A percentile compares a stretch with the other conserved stretches of the same genome.
phyloP scores from a whole-genome alignment of 2,113 vertebrate species.

The Platysteira castanea region DNA sequence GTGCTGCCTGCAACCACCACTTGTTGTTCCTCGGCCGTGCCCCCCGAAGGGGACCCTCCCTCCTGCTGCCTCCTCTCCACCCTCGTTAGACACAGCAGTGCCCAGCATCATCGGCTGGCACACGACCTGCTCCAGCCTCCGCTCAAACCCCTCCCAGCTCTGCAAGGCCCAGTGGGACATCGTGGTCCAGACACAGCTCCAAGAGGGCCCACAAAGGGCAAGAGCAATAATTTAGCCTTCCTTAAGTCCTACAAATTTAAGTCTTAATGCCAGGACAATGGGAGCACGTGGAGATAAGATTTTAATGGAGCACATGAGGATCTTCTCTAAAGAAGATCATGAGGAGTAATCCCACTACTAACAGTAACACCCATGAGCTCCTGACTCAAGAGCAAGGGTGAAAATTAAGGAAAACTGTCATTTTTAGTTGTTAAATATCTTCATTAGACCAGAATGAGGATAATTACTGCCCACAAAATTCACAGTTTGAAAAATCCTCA shows the following conservation, averaged over 20 bases:
- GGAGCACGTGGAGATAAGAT: neutral
- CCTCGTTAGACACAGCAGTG: neutral
- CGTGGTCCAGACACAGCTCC: neutral
- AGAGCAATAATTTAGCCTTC: neutral
- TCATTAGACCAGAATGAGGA: neutral
- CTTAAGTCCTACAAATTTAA: neutral
- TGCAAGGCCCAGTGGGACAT: neutral
- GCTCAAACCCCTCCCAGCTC: neutral
- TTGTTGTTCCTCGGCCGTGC: neutral
- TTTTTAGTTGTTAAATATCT: neutral
- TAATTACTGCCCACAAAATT: neutral
- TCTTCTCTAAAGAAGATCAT: neutral
- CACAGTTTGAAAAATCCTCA: neutral
- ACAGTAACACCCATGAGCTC: neutral
- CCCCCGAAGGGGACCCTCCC: neutral
- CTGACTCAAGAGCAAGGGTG: neutral
- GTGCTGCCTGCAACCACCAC: neutral
- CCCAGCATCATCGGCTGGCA: neutral
- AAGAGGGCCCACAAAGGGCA: neutral
- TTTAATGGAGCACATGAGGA: neutral
- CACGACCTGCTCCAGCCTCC: neutral
- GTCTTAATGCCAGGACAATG: neutral
- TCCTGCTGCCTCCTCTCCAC: neutral
- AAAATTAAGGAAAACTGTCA: neutral
- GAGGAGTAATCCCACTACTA: neutral